These are phyloP conservation scores for Tinea trinotella DNA, from an alignment of 2,888 invertebrate species.

Conservation along the genomic window DNA sequence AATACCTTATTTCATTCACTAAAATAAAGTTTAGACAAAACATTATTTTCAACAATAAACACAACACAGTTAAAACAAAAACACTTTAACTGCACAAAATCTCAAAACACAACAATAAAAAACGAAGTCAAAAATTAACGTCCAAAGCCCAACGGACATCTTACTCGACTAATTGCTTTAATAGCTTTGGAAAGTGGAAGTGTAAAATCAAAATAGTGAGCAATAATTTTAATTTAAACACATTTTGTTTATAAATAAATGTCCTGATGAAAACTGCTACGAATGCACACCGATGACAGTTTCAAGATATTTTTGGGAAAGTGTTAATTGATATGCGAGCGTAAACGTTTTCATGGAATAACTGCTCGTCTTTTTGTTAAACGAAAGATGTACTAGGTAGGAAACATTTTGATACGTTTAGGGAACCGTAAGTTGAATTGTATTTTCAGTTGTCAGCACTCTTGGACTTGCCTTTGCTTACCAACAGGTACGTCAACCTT, in stretches of 20 bases:
- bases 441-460: too few relatives aligned
- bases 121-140: slow-evolving; percentile 35
- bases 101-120: neutral
- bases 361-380: too few relatives aligned
- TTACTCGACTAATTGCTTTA: slow-evolving; percentile 70
- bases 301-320: neutral
- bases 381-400: too few relatives aligned
- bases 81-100: slow-evolving; percentile 21
- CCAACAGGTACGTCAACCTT: too few relatives aligned
- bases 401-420: too few relatives aligned
- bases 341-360: too few relatives aligned
- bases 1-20: too few relatives aligned
- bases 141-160: slow-evolving; percentile 59
- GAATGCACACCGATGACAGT: slow-evolving; percentile 29
- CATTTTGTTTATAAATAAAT: slow-evolving; percentile 62
- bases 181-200: slow-evolving; percentile 63
- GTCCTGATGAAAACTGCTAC: slow-evolving; percentile 61
- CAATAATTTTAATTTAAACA: slow-evolving; percentile 55
- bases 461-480: too few relatives aligned
- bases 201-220: slow-evolving; percentile 49
- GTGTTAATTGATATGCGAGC: neutral
- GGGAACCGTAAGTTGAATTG: too few relatives aligned
- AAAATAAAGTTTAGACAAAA: too few relatives aligned
- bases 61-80: slow-evolving; percentile 24
- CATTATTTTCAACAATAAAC: neutral